Conservation (phyloP, 2,888 invertebrate species). For the Smittia aterrima region DNA sequence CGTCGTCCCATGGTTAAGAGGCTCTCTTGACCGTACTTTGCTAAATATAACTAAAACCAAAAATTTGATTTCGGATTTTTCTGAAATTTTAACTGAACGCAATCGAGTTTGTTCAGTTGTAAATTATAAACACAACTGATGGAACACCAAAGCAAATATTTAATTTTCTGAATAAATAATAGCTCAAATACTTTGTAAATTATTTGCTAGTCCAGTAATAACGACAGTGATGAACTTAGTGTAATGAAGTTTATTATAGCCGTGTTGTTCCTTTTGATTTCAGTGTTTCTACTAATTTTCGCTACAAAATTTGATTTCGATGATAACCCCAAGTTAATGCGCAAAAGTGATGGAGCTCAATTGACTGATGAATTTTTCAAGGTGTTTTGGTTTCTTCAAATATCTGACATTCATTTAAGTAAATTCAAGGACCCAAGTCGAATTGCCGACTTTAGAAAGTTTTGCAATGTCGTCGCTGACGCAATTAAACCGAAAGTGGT, state of each 20-base stretch:
- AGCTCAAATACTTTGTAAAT: no score
- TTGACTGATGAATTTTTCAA: neutral
- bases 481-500: constrained; percentile 76
- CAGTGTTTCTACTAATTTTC: constrained; percentile 15
- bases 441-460: constrained; percentile 73
- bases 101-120: no score
- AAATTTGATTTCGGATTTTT: no score
- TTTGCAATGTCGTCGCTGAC: constrained; percentile 72
- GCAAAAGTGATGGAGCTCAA: neutral
- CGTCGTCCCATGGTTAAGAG: constrained; percentile 80
- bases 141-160: no score
- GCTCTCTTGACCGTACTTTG: no score
- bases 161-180: no score
- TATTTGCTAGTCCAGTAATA: no score
- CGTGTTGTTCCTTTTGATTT: neutral
- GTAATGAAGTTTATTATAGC: neutral
- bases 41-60: no score
- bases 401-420: constrained; percentile 87
- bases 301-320: neutral
- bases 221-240: no score
- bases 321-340: neutral
- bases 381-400: constrained; percentile 55
- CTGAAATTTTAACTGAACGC: no score
- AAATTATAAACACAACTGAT: no score
- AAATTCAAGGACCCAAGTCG: constrained; percentile 72